Evolutionary conservation across 2,888 invertebrate genomes (phyloP), one percentile per base, ranked within the genome.

Genomic region (Nymphalis polychloros): DNA sequence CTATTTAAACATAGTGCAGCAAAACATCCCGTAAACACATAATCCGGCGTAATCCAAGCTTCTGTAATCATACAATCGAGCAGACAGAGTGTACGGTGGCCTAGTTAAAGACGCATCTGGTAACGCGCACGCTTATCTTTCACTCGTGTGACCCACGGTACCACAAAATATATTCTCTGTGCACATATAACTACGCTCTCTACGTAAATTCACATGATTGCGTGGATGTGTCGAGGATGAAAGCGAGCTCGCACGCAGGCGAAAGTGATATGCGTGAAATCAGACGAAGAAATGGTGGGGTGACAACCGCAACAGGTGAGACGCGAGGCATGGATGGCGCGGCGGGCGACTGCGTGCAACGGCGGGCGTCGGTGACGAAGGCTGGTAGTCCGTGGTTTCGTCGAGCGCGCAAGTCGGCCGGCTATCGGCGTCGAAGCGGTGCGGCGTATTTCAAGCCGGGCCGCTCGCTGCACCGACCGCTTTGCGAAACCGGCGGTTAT

Each of bases 401-500:
- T 62, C 62, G 19, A n/a, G 35, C n/a, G 57, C 57, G 19, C 57
- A 35, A 57, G 48, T 47, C 47, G 61, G 47, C 71, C 74, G 78
- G 79, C 84, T 87, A 86, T 84, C 86, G 59, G 85, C 83, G 84
- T 87, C 87, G 82, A 41, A 57, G 82, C 82, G 83, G 84, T 82
- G 83, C 79, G 83, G 89, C 89, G 87, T 91, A 92, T 90, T 92
- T 91, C 88, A 89, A 89, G 89, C 90, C 86, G 83, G 79, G 80
- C 80, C 80, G 82, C 84, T 82, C 84, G 87, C 89, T 90, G 90
- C 92, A 89, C 83, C 88, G 86, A 83, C 81, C 85, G 87, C 87
- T 92, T 92, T 92, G 92, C 92, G 92, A 92, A 92, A 92, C 88
- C 86, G 85, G 81, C 83, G 86, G 91, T 92, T 91, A 92, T 92